A percentile compares a stretch with the other conserved stretches of the same genome.
Conservation (phyloP, 2,797 vertebrate species). For the Manis pentadactyla region DNA sequence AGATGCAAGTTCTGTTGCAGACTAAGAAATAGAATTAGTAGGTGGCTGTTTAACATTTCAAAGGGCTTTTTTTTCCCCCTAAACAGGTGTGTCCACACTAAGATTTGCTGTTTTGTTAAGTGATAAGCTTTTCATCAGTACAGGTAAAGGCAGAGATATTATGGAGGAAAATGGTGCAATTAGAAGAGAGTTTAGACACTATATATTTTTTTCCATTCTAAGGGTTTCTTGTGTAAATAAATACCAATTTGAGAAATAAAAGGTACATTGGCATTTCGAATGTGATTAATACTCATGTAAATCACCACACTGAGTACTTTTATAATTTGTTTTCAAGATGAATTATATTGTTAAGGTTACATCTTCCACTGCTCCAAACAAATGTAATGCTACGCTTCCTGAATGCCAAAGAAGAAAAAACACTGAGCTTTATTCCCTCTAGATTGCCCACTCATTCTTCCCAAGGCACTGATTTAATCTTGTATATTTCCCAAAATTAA, state of each 20-base stretch:
- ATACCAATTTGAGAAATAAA: background rate
- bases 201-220: background rate
- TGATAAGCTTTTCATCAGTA: background rate
- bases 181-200: background rate
- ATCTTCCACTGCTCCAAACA: background rate
- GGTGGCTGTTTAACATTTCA: constrained; percentile 41
- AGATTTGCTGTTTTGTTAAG: constrained; percentile 3
- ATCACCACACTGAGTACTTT: background rate
- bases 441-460: background rate
- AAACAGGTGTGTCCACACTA: background rate
- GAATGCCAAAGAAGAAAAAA: background rate
- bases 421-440: background rate
- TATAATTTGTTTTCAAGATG: background rate
- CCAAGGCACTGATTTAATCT: background rate
- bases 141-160: background rate
- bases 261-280: constrained; percentile 24
- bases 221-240: background rate
- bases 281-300: background rate
- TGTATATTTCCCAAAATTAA: background rate
- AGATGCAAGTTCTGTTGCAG: background rate
- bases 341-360: background rate
- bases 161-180: background rate
- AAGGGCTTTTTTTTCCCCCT: background rate
- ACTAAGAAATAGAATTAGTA: background rate
- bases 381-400: background rate